Base-by-base conservation (phyloP, 2,113 vertebrate species). In the Tychaedon coryphoeus region DNA sequence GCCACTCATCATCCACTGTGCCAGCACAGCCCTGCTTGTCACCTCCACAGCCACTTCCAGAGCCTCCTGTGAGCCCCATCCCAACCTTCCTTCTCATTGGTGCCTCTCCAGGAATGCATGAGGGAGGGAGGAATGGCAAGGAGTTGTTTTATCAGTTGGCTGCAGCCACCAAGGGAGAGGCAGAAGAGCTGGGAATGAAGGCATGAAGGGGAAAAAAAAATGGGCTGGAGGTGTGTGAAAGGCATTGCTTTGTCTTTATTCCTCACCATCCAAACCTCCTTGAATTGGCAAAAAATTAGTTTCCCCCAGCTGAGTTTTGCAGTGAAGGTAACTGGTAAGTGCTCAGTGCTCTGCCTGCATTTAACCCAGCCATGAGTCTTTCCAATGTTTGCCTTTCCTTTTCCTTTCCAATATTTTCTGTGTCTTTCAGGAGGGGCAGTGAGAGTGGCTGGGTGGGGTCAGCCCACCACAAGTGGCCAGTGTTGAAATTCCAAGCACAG, bases 11-110 rank as follows among this genome's bases (percentile, higher is more conserved):
- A 38, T 13, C 31, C 11, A 4, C 29, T 12, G 28, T 20, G 8
- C 19, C 42, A 33, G 16, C 6, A 3, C 7, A 15, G 19, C 23
- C 2, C 0, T 4, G 3, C 8, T 65, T 28, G 56, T 38, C 60
- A 47, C 26, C 28, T 33, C 38, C 8, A 2, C 48, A 25, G 43
- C 7, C 29, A 1, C 56, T 57, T 75, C 29, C 73, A 77, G 33
- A 45, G 5, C 31, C 36, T 45, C 29, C 54, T 5, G 9, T 3
- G 29, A 22, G 17, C 38, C 36, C 16, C 6, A 3, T 4, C 9
- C 18, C 12, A 65, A 42, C 14, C 7, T 43, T 62, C 43, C 71
- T 69, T 43, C 65, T 47, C 36, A 2, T 13, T 8, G 25, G 9
- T 4, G 19, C 33, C 19, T 45, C 69, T 33, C 60, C 40, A 50